Evolutionary conservation across 2,888 invertebrate genomes (phyloP), one percentile per base, ranked within the genome.

Genomic region (Trachelus stipa): DNA sequence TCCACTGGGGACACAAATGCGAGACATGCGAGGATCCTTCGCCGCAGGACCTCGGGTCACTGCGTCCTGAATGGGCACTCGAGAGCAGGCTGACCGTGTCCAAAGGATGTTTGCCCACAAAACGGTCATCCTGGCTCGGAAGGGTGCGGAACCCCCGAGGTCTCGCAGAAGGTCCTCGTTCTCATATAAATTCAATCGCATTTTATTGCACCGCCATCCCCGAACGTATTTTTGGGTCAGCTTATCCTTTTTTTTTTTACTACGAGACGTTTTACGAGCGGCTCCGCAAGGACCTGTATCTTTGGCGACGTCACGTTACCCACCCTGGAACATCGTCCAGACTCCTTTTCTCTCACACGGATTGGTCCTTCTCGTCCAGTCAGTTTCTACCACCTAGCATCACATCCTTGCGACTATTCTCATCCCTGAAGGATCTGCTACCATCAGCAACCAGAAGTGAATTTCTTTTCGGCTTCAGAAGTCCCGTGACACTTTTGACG

Each of bases 51-150:
- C 78, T 34, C 73, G 74, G 82, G 78, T 79, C 80, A 73, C 79
- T 74, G 82, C 80, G 80, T 78, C 77, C 76, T 84, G 84, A 87
- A 87, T 87, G 81, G 85, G 80, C 81, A 81, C 83, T 85, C 81
- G 84, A 87, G 71, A 71, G 79, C 83, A 76, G 81, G 75, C 76
- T 78, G 77, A 81, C 83, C 79, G 78, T 83, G 81, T 82, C 87
- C 83, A 85, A 87, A 85, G 83, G 82, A 86, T 86, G 87, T 88
- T 88, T 87, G 85, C 83, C 87, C 85, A 88, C 87, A 87, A 84
- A 84, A 84, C 83, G 80, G 79, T 84, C 82, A 81, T 77, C 30
- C 34, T 30, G 12, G 33, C 34, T 35, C 74, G 74, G 74, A 30
- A 33, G 74, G 34, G 74, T 34, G 74, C 74, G 74, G 74, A 74